A percentile compares a stretch with the other conserved stretches of the same genome.
Evolutionary conservation across 2,888 invertebrate species (phyloP).

Genomic region (Idaea straminata): DNA sequence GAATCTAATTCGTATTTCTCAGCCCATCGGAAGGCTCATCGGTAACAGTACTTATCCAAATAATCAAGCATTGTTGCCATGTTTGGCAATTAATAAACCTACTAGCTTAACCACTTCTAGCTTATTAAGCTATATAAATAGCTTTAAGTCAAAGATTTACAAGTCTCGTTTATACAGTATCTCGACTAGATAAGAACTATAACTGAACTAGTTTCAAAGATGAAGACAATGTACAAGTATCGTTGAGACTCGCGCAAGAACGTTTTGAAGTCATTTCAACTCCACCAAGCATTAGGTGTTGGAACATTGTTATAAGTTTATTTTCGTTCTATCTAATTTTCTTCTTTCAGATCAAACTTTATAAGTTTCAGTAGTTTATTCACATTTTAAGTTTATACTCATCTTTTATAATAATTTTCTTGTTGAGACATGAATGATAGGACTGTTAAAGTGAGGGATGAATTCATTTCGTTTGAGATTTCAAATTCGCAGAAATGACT

Average conservation of each 20-base stretch:
- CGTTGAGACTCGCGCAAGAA: constrained; percentile 22
- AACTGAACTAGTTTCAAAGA: constrained; percentile 40
- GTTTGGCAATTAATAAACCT: too few relatives aligned
- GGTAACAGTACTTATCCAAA: too few relatives aligned
- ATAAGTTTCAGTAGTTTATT: not conserved
- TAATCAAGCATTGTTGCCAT: too few relatives aligned
- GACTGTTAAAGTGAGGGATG: not conserved
- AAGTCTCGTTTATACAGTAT: not conserved
- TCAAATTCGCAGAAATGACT: not conserved
- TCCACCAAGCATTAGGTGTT: constrained; percentile 35
- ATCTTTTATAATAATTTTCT: not conserved
- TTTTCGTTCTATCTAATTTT: constrained; percentile 15
- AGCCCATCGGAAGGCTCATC: too few relatives aligned
- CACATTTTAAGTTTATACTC: constrained; percentile 7
- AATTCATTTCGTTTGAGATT: not conserved
- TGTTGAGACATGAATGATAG: not conserved
- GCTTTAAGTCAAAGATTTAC: too few relatives aligned
- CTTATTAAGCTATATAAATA: too few relatives aligned
- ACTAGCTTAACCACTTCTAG: not conserved
- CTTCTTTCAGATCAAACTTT: not conserved
- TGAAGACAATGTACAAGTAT: constrained; percentile 42
- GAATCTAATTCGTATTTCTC: too few relatives aligned
- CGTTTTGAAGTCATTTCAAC: constrained; percentile 49
- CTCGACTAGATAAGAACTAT: constrained; percentile 26
- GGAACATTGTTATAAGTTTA: constrained; percentile 28